Base-by-base conservation (phyloP, 2,113 vertebrate genomes). In the Leucoraja erinaceus region DNA sequence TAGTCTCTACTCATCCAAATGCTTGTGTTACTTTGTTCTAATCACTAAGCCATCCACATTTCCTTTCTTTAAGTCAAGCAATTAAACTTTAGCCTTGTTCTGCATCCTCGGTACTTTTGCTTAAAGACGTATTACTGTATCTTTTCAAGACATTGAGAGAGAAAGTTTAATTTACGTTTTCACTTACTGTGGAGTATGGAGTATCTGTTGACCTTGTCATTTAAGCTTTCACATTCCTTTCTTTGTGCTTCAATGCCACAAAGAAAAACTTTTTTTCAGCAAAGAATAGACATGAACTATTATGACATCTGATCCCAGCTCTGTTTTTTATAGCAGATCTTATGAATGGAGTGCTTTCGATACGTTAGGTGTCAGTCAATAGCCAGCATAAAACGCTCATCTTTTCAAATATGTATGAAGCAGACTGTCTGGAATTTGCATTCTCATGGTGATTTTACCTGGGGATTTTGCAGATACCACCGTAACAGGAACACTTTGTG, bases 281-380 rank as follows among this genome's bases (percentile, higher is more conserved):
- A 47, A 91, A 91, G 68, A 91, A 70, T 91, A 91, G 90, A 72
- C 68, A 25, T 72, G 90, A 91, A 66, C 86, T 90, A 90, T 31
- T 68, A 68, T 14, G 16, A 90, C 86, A 68, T 74, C 68, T 91
- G 90, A 91, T 54, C 68, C 90, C 31, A 70, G 66, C 68, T 72
- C 66, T 91, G 66, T 28, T 70, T 72, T 74, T 72, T 72, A 91
- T 11, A 12, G 16, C 66, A 91, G 38, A 5, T 72, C 90, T 91
- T 91, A 54, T 72, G 86, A 72, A 72, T 68, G 12, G 33, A 91
- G 33, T 70, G 18, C 38, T 47, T 63, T 38, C 47, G 33, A 28
- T 28, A 72, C 33, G 54, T 72, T 22, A 63, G 8, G 66, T 91
- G 68, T 70, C 88, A 70, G 88, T 47, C 66, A 70, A 70, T 63